These are phyloP conservation scores for Athalia cordata DNA, from an alignment of 2,888 invertebrate genomes.

Conservation along the genomic window DNA sequence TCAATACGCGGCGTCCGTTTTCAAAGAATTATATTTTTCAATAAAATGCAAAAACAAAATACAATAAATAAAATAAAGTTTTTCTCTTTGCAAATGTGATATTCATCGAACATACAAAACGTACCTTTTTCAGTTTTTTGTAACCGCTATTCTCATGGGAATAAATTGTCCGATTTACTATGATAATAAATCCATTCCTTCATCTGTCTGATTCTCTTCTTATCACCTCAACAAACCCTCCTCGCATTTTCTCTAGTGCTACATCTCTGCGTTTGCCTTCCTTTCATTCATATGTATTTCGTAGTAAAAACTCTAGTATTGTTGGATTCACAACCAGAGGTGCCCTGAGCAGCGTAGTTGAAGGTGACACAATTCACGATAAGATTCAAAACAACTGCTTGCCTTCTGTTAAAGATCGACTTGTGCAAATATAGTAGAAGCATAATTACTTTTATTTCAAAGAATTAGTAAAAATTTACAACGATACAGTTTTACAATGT, in stretches of 20 bases:
- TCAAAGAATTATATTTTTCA: too few relatives aligned
- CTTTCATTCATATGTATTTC: neutral
- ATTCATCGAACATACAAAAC: constrained; percentile 48
- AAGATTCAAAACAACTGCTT: neutral
- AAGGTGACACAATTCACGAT: constrained; percentile 16
- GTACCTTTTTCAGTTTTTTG: neutral
- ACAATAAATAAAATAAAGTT: too few relatives aligned
- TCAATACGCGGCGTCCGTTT: too few relatives aligned
- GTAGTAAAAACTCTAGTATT: neutral
- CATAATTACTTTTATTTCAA: constrained; percentile 58
- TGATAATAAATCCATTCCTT: constrained; percentile 11
- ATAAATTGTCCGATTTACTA: neutral
- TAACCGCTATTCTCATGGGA: neutral
- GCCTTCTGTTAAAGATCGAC: neutral
- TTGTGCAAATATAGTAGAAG: constrained; percentile 53
- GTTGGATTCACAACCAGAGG: neutral
- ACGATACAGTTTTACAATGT: constrained; percentile 24
- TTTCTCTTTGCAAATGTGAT: too few relatives aligned
- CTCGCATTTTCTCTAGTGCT: neutral
- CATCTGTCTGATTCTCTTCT: neutral
- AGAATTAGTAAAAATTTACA: constrained; percentile 46
- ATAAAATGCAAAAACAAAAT: too few relatives aligned
- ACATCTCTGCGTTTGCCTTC: neutral
- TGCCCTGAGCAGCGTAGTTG: neutral
- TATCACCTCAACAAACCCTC: neutral